Base-by-base conservation (phyloP, 1,140 invertebrate genomes). In the Dinothrombium tinctorium region DNA sequence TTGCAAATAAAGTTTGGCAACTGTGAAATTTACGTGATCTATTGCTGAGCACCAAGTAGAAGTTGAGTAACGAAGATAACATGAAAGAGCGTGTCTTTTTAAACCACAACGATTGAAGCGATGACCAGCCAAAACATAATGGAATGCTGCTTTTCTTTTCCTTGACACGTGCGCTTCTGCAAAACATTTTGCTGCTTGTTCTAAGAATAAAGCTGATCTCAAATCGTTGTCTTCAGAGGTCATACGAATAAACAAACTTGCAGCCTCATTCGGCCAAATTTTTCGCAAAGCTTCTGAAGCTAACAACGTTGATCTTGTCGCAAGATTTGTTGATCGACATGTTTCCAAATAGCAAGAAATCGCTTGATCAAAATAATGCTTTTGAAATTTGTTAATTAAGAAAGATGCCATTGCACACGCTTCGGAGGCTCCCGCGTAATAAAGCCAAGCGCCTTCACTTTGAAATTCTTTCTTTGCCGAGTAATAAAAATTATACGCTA, bases 131-230 rank as follows among this genome's bases (percentile, higher is more conserved):
- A 96, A 62, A 15, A 95, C 84, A 65, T 86, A 77, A 53, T 95
- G 84, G 57, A 95, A 94, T n/a, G 87, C 80, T 58, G 89, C 94
- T 59, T 94, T 95, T 33, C 89, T 65, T 44, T 77, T 69, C 72
- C 84, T 78, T 12, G 69, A 68, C 2, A 69, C 67, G 31, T 71
- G 69, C 2, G 65, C 69, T 40, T 65, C 59, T 20, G 94, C 63
- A 55, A 86, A 95, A 55, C 83, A 90, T 54, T 89, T 78, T 0
- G 87, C 76, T 0, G 89, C 86, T 60, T 95, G 89, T 61, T 96
- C 90, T 12, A 96, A 59, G 36, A 95, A 62, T 43, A 96, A 60
- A 7, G 87, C 87, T n/a, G 51, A 59, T 33, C 48, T 46, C 33
- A 87, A 58, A 61, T 90, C 81, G 14, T 78, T 81, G 57, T 87